These are phyloP conservation scores for Metopolophium dirhodum DNA, from an alignment of 1,140 invertebrate species.

Conservation along the genomic window DNA sequence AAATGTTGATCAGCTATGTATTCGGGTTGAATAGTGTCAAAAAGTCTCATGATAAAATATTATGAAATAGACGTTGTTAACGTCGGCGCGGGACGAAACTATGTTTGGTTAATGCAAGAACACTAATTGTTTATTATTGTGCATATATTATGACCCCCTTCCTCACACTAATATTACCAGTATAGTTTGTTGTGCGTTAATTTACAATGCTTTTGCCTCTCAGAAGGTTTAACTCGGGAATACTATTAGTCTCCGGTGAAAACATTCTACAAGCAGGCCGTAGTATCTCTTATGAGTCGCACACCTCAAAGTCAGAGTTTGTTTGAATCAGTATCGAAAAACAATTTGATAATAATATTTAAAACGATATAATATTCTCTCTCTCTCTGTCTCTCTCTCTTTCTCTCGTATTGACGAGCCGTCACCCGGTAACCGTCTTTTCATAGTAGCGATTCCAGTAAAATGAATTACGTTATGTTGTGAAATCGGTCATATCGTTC, in stretches of 20 bases:
- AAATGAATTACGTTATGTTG: not conserved
- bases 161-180: no score
- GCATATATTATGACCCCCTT: not conserved
- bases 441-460: not conserved
- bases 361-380: no score
- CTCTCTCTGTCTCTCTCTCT: no score
- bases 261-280: not conserved
- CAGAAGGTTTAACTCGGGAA: not conserved
- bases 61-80: not conserved
- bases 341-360: no score
- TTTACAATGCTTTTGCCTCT: not conserved
- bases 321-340: no score
- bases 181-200: not conserved
- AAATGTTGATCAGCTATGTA: no score
- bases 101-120: not conserved
- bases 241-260: not conserved
- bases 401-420: not conserved
- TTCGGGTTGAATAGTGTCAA: not conserved
- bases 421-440: not conserved
- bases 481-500: not conserved
- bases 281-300: no score
- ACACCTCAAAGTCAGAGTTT: not conserved
- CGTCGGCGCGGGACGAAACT: not conserved
- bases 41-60: not conserved
- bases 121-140: not conserved